phyloP scores from a whole-genome alignment of 2,113 vertebrate genomes.

The Passer domesticus region DNA sequence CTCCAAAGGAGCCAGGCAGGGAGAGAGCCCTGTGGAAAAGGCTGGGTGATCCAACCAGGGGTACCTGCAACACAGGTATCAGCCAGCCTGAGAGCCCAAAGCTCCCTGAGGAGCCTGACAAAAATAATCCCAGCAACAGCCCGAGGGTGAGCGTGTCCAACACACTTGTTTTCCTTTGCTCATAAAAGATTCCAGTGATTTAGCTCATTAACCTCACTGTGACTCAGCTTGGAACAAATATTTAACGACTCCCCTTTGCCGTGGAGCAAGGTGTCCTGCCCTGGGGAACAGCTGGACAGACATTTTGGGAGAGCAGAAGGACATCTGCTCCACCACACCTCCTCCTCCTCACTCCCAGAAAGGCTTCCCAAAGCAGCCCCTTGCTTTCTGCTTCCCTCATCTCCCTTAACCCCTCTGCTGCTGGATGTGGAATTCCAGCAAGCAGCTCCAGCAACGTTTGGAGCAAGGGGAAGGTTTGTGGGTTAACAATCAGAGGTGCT shows the following conservation, averaged over 20 bases:
- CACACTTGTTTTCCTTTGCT: neutral
- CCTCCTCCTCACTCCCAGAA: neutral
- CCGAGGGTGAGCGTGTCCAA: neutral
- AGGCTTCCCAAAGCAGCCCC: slow-evolving; percentile 2
- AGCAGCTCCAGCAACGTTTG: accelerated
- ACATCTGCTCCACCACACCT: neutral
- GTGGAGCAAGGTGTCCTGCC: neutral
- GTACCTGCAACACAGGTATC: neutral
- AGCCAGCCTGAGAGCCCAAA: neutral
- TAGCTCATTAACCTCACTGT: neutral
- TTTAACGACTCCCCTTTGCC: neutral
- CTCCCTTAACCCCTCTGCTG: neutral
- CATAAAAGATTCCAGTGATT: neutral
- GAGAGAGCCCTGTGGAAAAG: neutral
- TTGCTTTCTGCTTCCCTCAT: neutral
- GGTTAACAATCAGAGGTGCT: neutral
- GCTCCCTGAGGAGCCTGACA: neutral
- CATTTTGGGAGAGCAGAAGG: neutral
- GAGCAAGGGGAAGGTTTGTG: neutral
- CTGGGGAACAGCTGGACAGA: neutral
- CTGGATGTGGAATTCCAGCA: neutral
- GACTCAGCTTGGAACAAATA: slow-evolving; percentile 34
- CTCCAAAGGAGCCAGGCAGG: neutral
- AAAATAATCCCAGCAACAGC: neutral
- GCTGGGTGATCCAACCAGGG: neutral